Evolutionary conservation across 2,888 invertebrate genomes (phyloP).

Genomic region (Lycocerus yunnanus): DNA sequence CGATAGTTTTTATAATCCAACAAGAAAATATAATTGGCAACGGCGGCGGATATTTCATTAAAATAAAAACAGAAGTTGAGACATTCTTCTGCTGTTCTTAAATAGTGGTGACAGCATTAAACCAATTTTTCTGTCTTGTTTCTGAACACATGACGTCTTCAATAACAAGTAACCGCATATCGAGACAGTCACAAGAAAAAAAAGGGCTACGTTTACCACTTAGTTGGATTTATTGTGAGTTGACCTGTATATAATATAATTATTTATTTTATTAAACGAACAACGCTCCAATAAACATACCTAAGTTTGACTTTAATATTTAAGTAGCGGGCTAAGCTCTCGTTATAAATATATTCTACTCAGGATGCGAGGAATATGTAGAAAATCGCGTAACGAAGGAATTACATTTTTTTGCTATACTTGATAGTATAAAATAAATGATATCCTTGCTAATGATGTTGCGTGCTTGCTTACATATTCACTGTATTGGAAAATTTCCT

Average conservation of each 20-base stretch:
- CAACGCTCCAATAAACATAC: too few relatives aligned
- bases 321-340: not conserved
- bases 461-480: conserved; percentile 13
- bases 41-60: conserved; percentile 2
- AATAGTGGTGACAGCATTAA: conserved; percentile 15
- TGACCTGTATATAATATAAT: not conserved
- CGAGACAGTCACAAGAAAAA: conserved; percentile 20
- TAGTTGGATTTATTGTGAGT: conserved; percentile 10
- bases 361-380: not conserved
- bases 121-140: conserved; percentile 19
- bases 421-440: conserved; percentile 15
- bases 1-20: not conserved
- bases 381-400: not conserved
- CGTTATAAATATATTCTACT: not conserved
- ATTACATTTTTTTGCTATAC: not conserved
- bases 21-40: conserved; percentile 4
- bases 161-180: conserved; percentile 18
- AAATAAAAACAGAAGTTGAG: conserved; percentile 6
- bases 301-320: not conserved
- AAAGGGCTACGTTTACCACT: too few relatives aligned
- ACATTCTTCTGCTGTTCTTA: conserved; percentile 6
- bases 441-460: conserved; percentile 3
- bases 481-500: conserved; percentile 13
- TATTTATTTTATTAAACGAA: not conserved
- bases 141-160: conserved; percentile 12